Base-by-base conservation (phyloP, 1,140 invertebrate species). In the Drosophila asahinai region DNA sequence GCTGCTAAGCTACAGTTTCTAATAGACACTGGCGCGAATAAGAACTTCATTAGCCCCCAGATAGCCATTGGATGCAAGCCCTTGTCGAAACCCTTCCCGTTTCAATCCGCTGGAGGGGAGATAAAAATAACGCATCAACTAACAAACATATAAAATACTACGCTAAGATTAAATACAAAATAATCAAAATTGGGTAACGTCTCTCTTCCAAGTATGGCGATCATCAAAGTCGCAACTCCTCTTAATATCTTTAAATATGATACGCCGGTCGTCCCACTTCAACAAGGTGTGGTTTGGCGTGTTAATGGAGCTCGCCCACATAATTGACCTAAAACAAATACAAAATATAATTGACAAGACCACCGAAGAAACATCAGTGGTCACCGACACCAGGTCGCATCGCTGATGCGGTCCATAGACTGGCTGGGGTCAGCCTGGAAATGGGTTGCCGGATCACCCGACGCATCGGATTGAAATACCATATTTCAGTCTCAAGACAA, bases 11-110 rank as follows among this genome's bases (percentile, higher is more conserved):
- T 45, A 45, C 40, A 70, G 25, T 55, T 68, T 25, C 36, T 59
- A 2, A 59, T 67, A 48, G 57, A 68, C 25, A 52, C 55, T 22
- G 61, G 61, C n/a, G 48, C 70, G 7, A 73, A 73, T 22, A 59
- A 73, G 12, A 65, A 73, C 12, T 59, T 73, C 3, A 52, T 54
- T 30, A 60, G 54, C n/a, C 62, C 51, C 40, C 40, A 43, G n/a
- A 58, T 36, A 11, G 38, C 66, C 19, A 33, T 17, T 5, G 52
- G 68, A n/a, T 48, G 4, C 12, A 64, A 38, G 11, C 27, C 42
- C 27, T 36, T 62, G 17, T 12, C 33, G 1, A 51, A 14, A 12
- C 64, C 43, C 4, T 51, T 66, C 11, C 17, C 5, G 5, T 43
- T 59, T 6, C 55, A 67, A 30, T 67, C 47, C 12, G 47, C 57